These are phyloP conservation scores for Limonius californicus DNA, from an alignment of 1,140 invertebrate genomes.

Conservation along the genomic window DNA sequence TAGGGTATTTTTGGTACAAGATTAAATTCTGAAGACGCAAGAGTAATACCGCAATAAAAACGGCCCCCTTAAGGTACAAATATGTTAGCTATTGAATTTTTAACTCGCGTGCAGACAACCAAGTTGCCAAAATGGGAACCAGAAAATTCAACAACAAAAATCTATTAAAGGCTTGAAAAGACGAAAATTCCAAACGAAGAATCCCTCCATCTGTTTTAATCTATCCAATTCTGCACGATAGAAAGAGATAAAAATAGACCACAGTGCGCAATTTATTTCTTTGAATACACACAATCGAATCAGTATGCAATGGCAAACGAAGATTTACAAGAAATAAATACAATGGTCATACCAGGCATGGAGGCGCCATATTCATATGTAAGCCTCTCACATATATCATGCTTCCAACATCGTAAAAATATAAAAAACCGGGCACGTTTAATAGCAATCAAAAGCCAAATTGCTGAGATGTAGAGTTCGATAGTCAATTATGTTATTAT, in stretches of 20 bases:
- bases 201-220: neutral
- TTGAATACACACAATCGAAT: neutral
- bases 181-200: too few species aligned
- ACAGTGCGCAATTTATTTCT: neutral
- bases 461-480: neutral
- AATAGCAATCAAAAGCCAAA: neutral
- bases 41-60: too few species aligned
- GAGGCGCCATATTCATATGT: neutral
- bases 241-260: neutral
- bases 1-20: too few species aligned
- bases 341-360: constrained; percentile 1
- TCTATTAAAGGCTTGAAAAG: too few species aligned
- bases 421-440: neutral
- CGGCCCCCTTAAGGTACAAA: too few species aligned
- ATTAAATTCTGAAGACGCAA: too few species aligned
- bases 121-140: too few species aligned
- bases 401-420: neutral
- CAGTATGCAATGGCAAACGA: neutral
- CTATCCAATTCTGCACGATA: neutral
- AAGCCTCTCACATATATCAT: neutral
- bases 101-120: too few species aligned
- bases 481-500: too few species aligned
- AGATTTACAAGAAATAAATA: constrained; percentile 1
- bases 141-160: too few species aligned
- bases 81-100: too few species aligned